These are phyloP conservation scores for Chelidonichthys spinosus DNA, from an alignment of 2,797 vertebrate species.

Conservation along the genomic window DNA sequence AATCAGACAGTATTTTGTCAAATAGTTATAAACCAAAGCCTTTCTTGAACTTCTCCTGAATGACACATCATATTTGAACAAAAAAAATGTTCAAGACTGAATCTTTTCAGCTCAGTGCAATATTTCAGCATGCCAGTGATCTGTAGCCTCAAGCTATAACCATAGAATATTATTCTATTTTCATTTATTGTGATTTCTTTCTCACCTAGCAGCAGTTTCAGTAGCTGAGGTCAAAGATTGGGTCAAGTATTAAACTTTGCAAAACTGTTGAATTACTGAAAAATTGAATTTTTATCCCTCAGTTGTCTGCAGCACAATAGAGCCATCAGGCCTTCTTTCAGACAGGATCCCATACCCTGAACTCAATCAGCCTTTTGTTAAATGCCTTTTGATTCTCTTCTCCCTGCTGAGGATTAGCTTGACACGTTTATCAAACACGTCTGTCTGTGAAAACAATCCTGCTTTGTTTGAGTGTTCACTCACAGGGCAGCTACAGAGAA, in stretches of 20 bases:
- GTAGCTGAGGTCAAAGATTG: not conserved
- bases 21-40: not conserved
- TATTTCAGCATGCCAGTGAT: not conserved
- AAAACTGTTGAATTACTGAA: not conserved
- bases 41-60: not conserved
- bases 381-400: slow-evolving; percentile 30
- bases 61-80: not conserved
- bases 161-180: not conserved
- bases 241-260: slow-evolving; percentile 6
- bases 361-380: not conserved
- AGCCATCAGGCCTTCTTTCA: slow-evolving; percentile 20
- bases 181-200: not conserved
- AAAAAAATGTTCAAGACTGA: no score
- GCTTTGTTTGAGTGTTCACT: slow-evolving; percentile 45
- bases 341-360: not conserved
- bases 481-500: slow-evolving; percentile 24
- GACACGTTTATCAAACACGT: slow-evolving; percentile 30
- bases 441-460: slow-evolving; percentile 27
- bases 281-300: slow-evolving; percentile 6
- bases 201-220: not conserved
- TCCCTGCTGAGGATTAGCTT: slow-evolving; percentile 25
- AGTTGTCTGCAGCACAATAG: slow-evolving; percentile 19
- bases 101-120: not conserved
- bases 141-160: not conserved
- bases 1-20: not conserved